These are phyloP conservation scores for Gymnarchus niloticus DNA, from an alignment of 2,113 vertebrate genomes.

Conservation along the genomic window DNA sequence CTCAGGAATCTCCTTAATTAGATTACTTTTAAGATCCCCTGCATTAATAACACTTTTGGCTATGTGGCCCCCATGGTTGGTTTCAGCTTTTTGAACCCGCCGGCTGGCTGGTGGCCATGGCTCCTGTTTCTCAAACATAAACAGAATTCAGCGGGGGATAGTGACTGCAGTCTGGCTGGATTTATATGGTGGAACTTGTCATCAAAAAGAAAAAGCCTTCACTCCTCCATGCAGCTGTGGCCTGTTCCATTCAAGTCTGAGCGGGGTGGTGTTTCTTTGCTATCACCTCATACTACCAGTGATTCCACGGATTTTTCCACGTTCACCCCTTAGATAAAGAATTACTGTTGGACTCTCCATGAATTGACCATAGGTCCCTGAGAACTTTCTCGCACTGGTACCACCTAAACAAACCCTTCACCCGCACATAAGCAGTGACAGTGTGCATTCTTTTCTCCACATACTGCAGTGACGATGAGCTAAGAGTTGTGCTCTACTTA, in stretches of 20 bases:
- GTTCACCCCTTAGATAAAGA: neutral
- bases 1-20: neutral
- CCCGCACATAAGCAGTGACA: neutral
- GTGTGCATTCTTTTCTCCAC: neutral
- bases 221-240: neutral
- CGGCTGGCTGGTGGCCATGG: neutral
- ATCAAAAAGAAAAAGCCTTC: too few relatives aligned
- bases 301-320: neutral
- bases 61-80: neutral
- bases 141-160: neutral
- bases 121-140: neutral
- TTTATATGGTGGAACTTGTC: too few relatives aligned
- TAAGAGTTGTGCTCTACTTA: neutral
- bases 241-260: neutral
- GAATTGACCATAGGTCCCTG: neutral
- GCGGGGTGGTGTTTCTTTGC: neutral
- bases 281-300: neutral
- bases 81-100: neutral
- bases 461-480: neutral
- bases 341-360: neutral
- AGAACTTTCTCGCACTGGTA: neutral
- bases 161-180: neutral
- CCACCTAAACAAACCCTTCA: neutral
- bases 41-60: neutral
- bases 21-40: neutral